A percentile compares a stretch with the other conserved stretches of the same genome.
Evolutionary conservation across 2,888 invertebrate genomes (phyloP).

Genomic region (Tetanocera ferruginea): DNA sequence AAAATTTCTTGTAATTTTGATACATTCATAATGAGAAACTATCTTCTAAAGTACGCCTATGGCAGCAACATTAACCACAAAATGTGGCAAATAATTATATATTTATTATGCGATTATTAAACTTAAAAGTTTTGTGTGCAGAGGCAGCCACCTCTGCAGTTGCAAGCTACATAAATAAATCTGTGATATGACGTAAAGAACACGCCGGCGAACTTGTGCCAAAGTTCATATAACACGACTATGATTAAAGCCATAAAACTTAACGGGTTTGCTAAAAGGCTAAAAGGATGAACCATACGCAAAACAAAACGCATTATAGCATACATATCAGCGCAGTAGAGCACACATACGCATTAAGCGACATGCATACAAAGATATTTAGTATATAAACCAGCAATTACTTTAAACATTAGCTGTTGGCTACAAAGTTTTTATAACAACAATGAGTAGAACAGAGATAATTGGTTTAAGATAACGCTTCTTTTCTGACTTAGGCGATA

Average conservation of each 20-base stretch:
- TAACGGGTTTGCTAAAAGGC: too few relatives aligned
- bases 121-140: neutral
- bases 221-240: neutral
- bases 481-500: too few relatives aligned
- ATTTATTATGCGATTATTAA: constrained; percentile 4
- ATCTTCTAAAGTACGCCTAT: too few relatives aligned
- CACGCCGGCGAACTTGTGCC: neutral
- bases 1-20: too few relatives aligned
- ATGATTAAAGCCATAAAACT: neutral
- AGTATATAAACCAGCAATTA: neutral
- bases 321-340: neutral
- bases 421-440: neutral
- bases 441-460: neutral
- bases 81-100: constrained; percentile 5
- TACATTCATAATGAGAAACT: too few relatives aligned
- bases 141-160: neutral
- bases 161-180: neutral
- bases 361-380: neutral
- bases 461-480: neutral
- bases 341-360: neutral
- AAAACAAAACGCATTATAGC: too few relatives aligned
- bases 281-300: too few relatives aligned
- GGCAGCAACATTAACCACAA: neutral
- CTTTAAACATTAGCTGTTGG: neutral
- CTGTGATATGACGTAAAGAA: neutral